A percentile compares a stretch with the other conserved stretches of the same genome.
Conservation (phyloP, 2,888 invertebrate species). For the Eupithecia centaureata region DNA sequence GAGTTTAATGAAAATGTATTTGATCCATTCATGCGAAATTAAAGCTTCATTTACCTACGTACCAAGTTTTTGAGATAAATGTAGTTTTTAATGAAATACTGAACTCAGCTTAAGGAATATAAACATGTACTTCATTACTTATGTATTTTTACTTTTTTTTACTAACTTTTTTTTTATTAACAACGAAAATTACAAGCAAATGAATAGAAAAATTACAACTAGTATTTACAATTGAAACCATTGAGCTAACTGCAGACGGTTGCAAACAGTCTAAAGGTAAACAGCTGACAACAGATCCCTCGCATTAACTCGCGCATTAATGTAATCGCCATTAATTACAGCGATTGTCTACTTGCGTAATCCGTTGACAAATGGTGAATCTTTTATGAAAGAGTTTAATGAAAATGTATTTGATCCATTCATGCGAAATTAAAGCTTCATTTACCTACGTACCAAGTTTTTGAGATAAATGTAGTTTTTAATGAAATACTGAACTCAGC, state of each 20-base stretch:
- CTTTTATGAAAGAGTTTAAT: background rate
- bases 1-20: background rate
- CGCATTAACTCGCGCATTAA: background rate
- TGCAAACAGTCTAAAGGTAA: no score
- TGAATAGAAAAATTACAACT: no score
- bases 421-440: conserved; percentile 1
- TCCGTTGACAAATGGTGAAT: background rate
- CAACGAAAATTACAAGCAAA: no score
- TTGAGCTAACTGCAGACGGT: no score
- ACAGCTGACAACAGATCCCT: background rate
- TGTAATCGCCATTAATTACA: background rate
- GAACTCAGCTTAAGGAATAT: no score
- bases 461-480: no score
- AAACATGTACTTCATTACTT: no score
- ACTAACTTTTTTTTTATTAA: no score
- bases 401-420: background rate
- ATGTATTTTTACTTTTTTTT: no score
- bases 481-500: no score
- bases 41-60: background rate
- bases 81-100: background rate
- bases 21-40: background rate
- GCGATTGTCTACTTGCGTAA: background rate
- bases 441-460: background rate
- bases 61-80: no score
- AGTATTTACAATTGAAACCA: no score